phyloP scores from a whole-genome alignment of 2,888 invertebrate species.

The Perizoma flavofasciatum region DNA sequence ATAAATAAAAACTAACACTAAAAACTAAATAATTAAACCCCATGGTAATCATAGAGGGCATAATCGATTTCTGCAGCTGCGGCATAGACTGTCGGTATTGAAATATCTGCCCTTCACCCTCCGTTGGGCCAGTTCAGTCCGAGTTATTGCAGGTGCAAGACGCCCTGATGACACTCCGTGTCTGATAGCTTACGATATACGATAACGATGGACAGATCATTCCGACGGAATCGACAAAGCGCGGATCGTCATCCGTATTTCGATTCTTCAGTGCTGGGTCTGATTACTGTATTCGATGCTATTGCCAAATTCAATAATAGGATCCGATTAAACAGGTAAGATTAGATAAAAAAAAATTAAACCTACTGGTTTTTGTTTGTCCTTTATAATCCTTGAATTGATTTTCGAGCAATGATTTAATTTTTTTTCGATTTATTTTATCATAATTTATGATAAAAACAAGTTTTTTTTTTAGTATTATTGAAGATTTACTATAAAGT shows the following conservation, averaged over 20 bases:
- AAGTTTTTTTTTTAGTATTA: too few species aligned
- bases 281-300: conserved; percentile 8
- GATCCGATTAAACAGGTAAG: neutral
- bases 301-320: conserved; percentile 14
- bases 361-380: neutral
- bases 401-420: too few species aligned
- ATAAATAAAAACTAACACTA: too few species aligned
- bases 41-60: neutral
- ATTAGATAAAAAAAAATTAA: neutral
- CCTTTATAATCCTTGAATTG: too few species aligned
- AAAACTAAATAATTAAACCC: too few species aligned
- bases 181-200: neutral
- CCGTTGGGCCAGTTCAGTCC: conserved; percentile 7
- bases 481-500: too few species aligned
- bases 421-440: too few species aligned
- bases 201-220: neutral
- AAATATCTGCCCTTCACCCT: neutral
- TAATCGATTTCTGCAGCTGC: neutral
- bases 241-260: conserved; percentile 16
- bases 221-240: conserved; percentile 6
- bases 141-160: conserved; percentile 18
- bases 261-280: conserved; percentile 7
- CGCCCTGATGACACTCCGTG: conserved; percentile 9
- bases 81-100: neutral
- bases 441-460: too few species aligned